phyloP scores from a whole-genome alignment of 2,888 invertebrate genomes.

The Sacculina carcini region DNA sequence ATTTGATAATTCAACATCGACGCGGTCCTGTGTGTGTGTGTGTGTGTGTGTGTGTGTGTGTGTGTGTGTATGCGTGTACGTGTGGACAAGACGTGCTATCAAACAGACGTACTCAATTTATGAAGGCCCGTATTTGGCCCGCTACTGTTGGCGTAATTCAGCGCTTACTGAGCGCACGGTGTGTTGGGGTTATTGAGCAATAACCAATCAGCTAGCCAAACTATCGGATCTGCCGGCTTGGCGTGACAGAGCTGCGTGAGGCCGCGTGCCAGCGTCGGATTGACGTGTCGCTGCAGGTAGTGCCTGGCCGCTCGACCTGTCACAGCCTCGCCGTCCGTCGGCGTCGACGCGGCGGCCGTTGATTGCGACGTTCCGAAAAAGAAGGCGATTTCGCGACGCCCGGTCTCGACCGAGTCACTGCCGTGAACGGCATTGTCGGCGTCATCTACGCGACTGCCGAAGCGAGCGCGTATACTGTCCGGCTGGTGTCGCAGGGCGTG shows the following conservation, averaged over 20 bases:
- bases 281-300: conserved; percentile 38
- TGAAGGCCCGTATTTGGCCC: no score
- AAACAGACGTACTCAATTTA: no score
- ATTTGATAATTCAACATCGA: no score
- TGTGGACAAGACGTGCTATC: no score
- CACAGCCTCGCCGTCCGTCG: conserved; percentile 43
- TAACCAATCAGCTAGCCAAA: conserved; percentile 51
- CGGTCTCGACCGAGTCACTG: conserved; percentile 35
- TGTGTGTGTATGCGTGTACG: no score
- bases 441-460: conserved; percentile 35
- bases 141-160: no score
- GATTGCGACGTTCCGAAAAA: conserved; percentile 37
- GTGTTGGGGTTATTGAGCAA: conserved; percentile 45
- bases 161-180: no score
- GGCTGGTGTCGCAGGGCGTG: conserved; percentile 43
- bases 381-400: conserved; percentile 54
- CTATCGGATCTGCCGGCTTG: conserved; percentile 45
- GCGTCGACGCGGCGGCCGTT: conserved; percentile 23
- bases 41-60: no score
- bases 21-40: no score
- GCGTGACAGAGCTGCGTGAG: conserved; percentile 26
- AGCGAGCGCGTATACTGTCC: conserved; percentile 38
- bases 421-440: conserved; percentile 52
- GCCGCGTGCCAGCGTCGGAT: conserved; percentile 30
- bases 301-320: conserved; percentile 33